Evolutionary conservation across 2,797 vertebrate genomes (phyloP), one percentile per base, ranked within the genome.

Genomic region (Bucorvus abyssinicus): DNA sequence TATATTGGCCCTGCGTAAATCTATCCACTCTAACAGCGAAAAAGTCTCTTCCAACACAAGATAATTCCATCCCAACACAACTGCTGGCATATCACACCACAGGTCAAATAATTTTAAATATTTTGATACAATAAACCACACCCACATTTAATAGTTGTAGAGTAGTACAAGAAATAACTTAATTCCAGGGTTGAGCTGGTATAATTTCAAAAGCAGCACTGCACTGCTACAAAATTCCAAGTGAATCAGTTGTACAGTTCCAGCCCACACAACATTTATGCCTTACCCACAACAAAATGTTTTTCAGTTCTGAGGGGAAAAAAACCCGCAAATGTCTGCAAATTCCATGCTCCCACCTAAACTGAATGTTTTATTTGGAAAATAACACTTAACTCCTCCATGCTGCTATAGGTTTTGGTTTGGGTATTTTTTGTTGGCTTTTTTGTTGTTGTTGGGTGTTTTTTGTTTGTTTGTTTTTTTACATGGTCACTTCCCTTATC

Each of bases 251-350:
- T 40, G 59, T 24, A 71, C 70, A 57, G 52, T 83, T 87, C 60
- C 71, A 93, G 74, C 95, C 95, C 89, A 96, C 93, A 82, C 69
- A 87, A 74, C 81, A 70, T 90, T 88, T 87, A 96, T 64, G 91
- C 49, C 83, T 94, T 83, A 95, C 69, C 63, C 55, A 84, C 40
- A 91, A 88, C 65, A 91, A 94, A 88, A 93, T 34, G 74, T 78
- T 91, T 94, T 74, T 81, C 61, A 84, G 50, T 55, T 86, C 80
- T 67, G 34, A 82, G 49, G 59, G 38, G 38, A 40, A 56, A 84
- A 91, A 92, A 59, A 1, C 1, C 1, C 1, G 1, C n/a, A 69
- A 88, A 78, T 29, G 56, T 63, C 89, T 87, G 77, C 45, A 79
- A 76, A 82, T 73, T 76, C 70, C 53, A 52, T 64, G 19, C 63